Base-by-base conservation (phyloP, 1,140 invertebrate species). In the Drosophila ercepeae region DNA sequence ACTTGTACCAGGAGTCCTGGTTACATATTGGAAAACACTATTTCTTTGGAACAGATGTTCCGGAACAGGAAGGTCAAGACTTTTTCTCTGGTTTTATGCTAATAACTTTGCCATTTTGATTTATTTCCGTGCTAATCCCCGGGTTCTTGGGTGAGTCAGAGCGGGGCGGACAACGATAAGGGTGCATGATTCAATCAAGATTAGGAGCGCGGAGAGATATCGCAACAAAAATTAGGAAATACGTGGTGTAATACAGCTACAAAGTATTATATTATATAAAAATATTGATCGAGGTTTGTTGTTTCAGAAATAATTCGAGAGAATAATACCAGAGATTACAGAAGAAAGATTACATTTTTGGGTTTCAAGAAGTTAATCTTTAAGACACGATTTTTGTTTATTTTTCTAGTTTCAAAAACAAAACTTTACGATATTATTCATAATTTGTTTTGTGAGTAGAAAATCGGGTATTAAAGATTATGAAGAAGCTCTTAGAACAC, bases 131-230 rank as follows among this genome's bases (percentile, higher is more conserved):
- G 29, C 41, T 63, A 46, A 46, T 63, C 54, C 54, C 16, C 5
- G 18, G 18, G 34, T 36, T 8, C 14, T 14, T 7, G n/a, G 27
- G 59, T 60, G 54, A 63, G 27, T 63, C 60, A 60, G 16, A 16
- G 6, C 7, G 13, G 34, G 7, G 13, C 23, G 59, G 61, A 45
- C 3, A 11, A 18, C 23, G 60, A 64, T 64, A 64, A 64, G 60
- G 13, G 16, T 36, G 41, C 16, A 39, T 61, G 60, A 39, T 64
- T 61, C 29, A 61, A 41, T 64, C 60, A 14, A 61, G 57, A 64
- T 61, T 49, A 61, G 41, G 42, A 6, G 4, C 2, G 11, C 2
- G 8, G 11, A 2, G 8, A 27, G 42, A 45, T 39, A 39, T 11
- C 19, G n/a, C 41, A 19, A 23, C 2, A n/a, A 19, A 23, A 8